Evolutionary conservation across 2,888 invertebrate species (phyloP).

Genomic region (Hydrotaea diabolus): DNA sequence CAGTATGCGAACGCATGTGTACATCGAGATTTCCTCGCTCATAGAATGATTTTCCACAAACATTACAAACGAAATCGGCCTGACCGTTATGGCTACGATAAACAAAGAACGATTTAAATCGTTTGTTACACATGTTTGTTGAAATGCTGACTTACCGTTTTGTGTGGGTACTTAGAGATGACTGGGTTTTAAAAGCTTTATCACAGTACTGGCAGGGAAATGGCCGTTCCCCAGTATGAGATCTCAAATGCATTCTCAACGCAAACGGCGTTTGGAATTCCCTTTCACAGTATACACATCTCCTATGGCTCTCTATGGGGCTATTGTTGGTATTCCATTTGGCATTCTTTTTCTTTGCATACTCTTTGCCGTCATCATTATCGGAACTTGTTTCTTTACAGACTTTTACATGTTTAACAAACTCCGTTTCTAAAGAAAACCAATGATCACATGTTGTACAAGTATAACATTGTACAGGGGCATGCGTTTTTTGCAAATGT

Average conservation of each 20-base stretch:
- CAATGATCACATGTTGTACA: conserved; percentile 67
- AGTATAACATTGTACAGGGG: conserved; percentile 29
- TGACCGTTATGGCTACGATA: conserved; percentile 74
- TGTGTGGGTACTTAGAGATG: conserved; percentile 74
- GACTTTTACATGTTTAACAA: conserved; percentile 50
- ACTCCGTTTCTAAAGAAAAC: conserved; percentile 67
- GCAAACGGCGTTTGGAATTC: conserved; percentile 71
- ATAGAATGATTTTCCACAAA: conserved; percentile 75
- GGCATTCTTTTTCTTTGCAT: background rate
- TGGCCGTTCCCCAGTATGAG: conserved; percentile 78
- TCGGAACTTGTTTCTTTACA: conserved; percentile 28
- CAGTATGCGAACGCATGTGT: conserved; percentile 77
- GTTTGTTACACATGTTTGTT: background rate
- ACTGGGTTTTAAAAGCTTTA: conserved; percentile 77
- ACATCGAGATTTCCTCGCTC: conserved; percentile 76
- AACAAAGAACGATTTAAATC: background rate
- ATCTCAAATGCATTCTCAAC: conserved; percentile 74
- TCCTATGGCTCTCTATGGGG: conserved; percentile 55
- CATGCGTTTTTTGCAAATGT: conserved; percentile 72
- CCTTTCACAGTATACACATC: conserved; percentile 73
- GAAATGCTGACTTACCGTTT: conserved; percentile 69
- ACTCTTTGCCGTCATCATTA: background rate
- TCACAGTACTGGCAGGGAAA: conserved; percentile 75
- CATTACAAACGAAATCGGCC: conserved; percentile 75
- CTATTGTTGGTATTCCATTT: background rate